Evolutionary conservation across 2,888 invertebrate species (phyloP), one percentile per base, ranked within the genome.

Genomic region (Iphiclides podalirius): DNA sequence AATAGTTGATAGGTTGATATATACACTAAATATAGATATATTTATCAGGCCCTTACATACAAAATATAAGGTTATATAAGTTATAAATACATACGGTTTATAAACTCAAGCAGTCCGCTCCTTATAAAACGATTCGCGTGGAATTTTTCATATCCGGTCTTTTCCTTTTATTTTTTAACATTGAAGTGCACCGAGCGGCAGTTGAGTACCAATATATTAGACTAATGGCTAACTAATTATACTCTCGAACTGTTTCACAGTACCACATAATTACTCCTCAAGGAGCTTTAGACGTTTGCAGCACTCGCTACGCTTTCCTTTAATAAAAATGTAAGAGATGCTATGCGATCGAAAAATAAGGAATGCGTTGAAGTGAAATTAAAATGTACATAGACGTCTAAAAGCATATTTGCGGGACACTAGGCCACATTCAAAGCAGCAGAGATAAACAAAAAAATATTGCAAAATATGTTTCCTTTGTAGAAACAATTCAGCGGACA

Each of bases 201-300:
- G 59, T 57, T 48, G 65, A 71, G 71, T 69, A 66, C 74, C 74
- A 71, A 79, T 80, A 79, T 79, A 81, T 83, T 80, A 76, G 58
- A 64, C 70, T 79, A 82, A 84, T 82, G 73, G 79, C 65, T 70
- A 80, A 81, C 76, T 84, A 85, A 85, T 83, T 86, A 79, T 73
- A 64, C 70, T 66, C 71, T 70, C 64, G 66, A 74, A 70, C 67
- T 67, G 72, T 75, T 78, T 64, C 72, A 31, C 67, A 75, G 71
- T 66, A 75, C 75, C 73, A 72, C 75, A 67, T 72, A 76, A 82
- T 73, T 75, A 70, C 71, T 69, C 77, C 75, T 78, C 57, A 67
- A 77, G 76, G 76, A 77, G 66, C 64, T 61, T 57, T 57, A 16
- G 13, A 35, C n/a, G 23, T 49, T 43, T 43, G 26, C 13, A 43